Percentiles rank a stretch among this genome's conserved stretches.
These are phyloP conservation scores for Gracilinanus agilis DNA, from an alignment of 2,113 vertebrate genomes.

Conservation along the genomic window DNA sequence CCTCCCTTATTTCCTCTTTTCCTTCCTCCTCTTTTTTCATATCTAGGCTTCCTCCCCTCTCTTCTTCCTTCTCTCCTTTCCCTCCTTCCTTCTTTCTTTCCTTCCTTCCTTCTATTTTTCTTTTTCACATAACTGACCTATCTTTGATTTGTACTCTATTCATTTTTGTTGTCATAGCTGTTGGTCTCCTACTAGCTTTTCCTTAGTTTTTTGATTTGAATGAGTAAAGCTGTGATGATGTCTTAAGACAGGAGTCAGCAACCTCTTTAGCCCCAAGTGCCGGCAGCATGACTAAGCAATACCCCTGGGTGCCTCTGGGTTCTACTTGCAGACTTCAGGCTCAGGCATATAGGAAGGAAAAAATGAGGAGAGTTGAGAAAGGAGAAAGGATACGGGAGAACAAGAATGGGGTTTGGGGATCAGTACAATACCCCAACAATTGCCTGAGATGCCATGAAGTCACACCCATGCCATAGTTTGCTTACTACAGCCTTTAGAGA, in stretches of 20 bases:
- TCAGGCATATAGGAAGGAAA: not conserved
- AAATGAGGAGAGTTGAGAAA: not conserved
- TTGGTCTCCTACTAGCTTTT: not conserved
- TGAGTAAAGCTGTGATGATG: not conserved
- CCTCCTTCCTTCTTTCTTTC: not conserved
- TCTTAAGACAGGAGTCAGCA: conserved; percentile 36
- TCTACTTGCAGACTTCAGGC: not conserved
- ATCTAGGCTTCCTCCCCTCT: no score
- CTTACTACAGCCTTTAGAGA: conserved; percentile 14
- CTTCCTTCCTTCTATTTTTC: not conserved
- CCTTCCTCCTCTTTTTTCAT: not conserved
- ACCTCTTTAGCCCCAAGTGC: not conserved
- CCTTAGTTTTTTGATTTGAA: not conserved
- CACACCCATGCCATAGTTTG: not conserved
- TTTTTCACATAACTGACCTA: not conserved
- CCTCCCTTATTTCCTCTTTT: no score
- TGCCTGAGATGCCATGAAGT: not conserved
- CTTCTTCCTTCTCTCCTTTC: not conserved
- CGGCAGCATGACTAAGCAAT: not conserved
- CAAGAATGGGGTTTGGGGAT: not conserved
- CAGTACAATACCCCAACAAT: not conserved
- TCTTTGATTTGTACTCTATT: not conserved
- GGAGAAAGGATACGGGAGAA: not conserved
- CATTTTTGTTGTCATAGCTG: not conserved
- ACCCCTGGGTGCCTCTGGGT: not conserved